These are phyloP conservation scores for Hybognathus amarus DNA, from an alignment of 2,797 vertebrate genomes.

Conservation along the genomic window DNA sequence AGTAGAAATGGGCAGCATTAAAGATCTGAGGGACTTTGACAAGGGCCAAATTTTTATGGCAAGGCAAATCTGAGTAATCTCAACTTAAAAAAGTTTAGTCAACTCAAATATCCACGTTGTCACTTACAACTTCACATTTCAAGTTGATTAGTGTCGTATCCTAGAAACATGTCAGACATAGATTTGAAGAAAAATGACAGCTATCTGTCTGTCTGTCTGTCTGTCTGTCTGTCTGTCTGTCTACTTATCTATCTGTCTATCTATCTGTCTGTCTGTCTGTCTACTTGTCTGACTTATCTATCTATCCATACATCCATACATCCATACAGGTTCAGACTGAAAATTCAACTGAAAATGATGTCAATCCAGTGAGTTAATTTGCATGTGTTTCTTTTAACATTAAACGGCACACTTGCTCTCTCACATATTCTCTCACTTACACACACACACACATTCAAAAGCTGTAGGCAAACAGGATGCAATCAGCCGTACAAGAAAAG, in stretches of 20 bases:
- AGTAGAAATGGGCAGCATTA: too few relatives aligned
- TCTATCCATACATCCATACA: fast-evolving
- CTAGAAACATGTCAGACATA: slow-evolving; percentile 24
- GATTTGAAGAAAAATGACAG: background rate
- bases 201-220: too few relatives aligned
- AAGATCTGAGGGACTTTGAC: too few relatives aligned
- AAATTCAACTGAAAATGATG: background rate
- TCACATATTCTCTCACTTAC: background rate
- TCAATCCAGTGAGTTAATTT: background rate
- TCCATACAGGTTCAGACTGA: background rate
- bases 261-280: too few relatives aligned
- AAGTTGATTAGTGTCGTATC: background rate
- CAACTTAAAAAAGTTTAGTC: too few relatives aligned
- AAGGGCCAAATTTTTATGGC: too few relatives aligned
- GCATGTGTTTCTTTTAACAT: background rate
- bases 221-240: too few relatives aligned
- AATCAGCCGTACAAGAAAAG: slow-evolving; percentile 20
- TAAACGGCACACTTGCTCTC: background rate
- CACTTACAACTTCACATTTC: too few relatives aligned
- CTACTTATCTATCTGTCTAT: too few relatives aligned
- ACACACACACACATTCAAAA: background rate
- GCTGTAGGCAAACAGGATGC: slow-evolving; percentile 27
- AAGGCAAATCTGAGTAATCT: too few relatives aligned
- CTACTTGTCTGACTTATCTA: too few relatives aligned
- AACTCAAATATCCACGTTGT: too few relatives aligned